Evolutionary conservation across 1,140 invertebrate genomes (phyloP).

Genomic region (Bicyclus anynana): DNA sequence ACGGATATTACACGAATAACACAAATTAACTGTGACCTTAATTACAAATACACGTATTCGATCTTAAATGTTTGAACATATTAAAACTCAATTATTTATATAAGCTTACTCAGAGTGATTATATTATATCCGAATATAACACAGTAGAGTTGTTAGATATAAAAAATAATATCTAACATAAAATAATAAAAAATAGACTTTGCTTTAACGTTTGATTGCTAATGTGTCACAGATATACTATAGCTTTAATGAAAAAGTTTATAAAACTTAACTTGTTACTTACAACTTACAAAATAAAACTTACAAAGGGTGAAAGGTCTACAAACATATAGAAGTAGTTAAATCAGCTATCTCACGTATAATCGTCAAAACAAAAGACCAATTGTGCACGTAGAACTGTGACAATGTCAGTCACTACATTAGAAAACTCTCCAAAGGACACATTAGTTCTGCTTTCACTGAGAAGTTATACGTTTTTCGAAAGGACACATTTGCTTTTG

Average conservation of each 20-base stretch:
- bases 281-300: background rate
- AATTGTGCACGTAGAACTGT: background rate
- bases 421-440: conserved; percentile 14
- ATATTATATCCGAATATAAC: too few species aligned
- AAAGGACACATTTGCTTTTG: background rate
- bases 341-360: background rate
- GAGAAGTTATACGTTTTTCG: background rate
- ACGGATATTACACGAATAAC: too few species aligned
- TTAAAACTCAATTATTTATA: background rate
- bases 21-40: too few species aligned
- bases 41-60: background rate
- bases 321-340: background rate
- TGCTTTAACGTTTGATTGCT: too few species aligned
- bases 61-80: background rate
- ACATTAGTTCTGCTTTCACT: conserved; percentile 13
- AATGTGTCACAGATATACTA: too few species aligned
- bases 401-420: conserved; percentile 4
- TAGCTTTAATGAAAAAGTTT: background rate
- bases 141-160: too few species aligned
- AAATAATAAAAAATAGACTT: too few species aligned
- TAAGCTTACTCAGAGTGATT: too few species aligned
- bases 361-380: background rate
- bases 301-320: background rate
- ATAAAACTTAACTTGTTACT: background rate
- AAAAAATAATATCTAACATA: too few species aligned